Percentiles rank a stretch among this genome's conserved stretches.
phyloP scores from a whole-genome alignment of 2,797 vertebrate species.

The Sandelia bainsii region DNA sequence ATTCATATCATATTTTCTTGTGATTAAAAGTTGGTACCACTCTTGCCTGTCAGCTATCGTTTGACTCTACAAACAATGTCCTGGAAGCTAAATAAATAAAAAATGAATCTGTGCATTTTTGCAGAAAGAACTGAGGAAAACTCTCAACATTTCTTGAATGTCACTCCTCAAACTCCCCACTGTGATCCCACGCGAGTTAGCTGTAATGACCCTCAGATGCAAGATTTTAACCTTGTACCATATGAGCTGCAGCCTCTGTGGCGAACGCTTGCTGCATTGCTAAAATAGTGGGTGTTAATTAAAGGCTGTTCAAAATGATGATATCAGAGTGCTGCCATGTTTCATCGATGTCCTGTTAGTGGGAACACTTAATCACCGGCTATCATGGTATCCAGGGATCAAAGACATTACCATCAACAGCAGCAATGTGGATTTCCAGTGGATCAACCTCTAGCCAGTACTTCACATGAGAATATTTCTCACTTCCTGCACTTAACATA shows the following conservation, averaged over 20 bases:
- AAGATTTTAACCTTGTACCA: conserved; percentile 54
- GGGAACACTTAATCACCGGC: conserved; percentile 61
- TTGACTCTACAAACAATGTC: background rate
- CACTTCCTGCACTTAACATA: conserved; percentile 7
- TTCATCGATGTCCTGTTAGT: conserved; percentile 50
- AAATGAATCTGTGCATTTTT: no score
- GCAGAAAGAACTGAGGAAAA: background rate
- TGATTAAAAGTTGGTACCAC: no score
- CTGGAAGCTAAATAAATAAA: background rate
- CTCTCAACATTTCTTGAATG: background rate
- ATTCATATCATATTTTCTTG: background rate
- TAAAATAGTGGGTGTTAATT: conserved; percentile 48
- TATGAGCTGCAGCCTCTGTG: conserved; percentile 6
- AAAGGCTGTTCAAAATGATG: conserved; percentile 48
- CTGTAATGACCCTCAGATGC: conserved; percentile 27
- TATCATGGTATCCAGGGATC: conserved; percentile 51
- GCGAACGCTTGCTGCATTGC: conserved; percentile 4
- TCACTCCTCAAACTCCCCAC: background rate
- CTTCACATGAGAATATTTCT: conserved; percentile 4
- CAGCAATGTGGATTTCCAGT: conserved; percentile 23
- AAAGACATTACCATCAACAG: conserved; percentile 45
- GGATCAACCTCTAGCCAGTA: background rate
- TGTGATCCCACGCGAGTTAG: no score
- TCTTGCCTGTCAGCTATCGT: background rate
- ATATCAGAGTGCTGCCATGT: conserved; percentile 37